phyloP scores from a whole-genome alignment of 1,140 invertebrate species.

The Zaprionus davidi region DNA sequence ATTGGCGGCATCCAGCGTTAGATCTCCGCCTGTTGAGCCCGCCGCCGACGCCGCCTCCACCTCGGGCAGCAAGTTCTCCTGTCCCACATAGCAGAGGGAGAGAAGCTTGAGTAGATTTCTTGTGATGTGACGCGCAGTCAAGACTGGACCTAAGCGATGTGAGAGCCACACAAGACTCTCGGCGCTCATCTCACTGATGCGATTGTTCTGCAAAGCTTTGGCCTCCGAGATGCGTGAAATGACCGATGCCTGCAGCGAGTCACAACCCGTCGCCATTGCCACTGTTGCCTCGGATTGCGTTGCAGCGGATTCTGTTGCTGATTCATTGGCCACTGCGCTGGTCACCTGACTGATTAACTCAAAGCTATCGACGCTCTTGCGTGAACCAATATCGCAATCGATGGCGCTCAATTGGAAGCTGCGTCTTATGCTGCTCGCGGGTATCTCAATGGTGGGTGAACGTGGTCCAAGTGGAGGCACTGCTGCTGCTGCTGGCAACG shows the following conservation, averaged over 20 bases:
- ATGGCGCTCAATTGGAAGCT: slow-evolving; percentile 86
- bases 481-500: slow-evolving; percentile 19
- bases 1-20: slow-evolving; percentile 65
- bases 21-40: slow-evolving; percentile 58
- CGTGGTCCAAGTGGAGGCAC: slow-evolving; percentile 71
- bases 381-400: slow-evolving; percentile 87
- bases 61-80: slow-evolving; percentile 89
- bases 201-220: slow-evolving; percentile 84
- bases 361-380: slow-evolving; percentile 85
- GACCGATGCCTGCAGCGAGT: slow-evolving; percentile 77
- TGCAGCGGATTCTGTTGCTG: slow-evolving; percentile 17
- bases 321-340: slow-evolving; percentile 37
- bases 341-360: slow-evolving; percentile 71
- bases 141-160: slow-evolving; percentile 96
- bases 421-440: slow-evolving; percentile 80
- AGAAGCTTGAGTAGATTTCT: slow-evolving; percentile 97
- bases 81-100: slow-evolving; percentile 95
- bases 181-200: slow-evolving; percentile 95
- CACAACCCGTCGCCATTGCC: slow-evolving; percentile 43
- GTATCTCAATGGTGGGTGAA: slow-evolving; percentile 87
- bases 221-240: slow-evolving; percentile 72
- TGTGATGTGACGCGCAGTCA: slow-evolving; percentile 95
- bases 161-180: slow-evolving; percentile 96
- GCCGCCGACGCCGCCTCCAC: slow-evolving; percentile 60
- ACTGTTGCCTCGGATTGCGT: slow-evolving; percentile 11